Conservation (phyloP, 2,888 invertebrate species). For the Stomorhina lunata region DNA sequence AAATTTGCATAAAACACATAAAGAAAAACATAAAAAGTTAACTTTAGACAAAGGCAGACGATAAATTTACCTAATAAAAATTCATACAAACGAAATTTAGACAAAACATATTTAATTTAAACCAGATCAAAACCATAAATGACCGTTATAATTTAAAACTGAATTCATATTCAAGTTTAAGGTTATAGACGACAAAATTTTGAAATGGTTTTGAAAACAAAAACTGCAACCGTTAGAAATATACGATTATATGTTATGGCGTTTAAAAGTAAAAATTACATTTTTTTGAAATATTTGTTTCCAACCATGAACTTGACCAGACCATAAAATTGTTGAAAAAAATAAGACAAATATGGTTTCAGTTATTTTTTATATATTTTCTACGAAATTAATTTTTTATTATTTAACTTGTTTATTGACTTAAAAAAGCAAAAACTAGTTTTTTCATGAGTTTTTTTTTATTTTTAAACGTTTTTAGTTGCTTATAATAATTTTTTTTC, state of each 20-base stretch:
- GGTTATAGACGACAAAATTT: background rate
- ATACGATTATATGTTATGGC: too few relatives aligned
- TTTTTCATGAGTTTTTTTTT: background rate
- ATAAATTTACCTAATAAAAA: too few relatives aligned
- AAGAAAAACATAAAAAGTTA: background rate
- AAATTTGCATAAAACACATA: background rate
- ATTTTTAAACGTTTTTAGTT: background rate
- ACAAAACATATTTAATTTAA: background rate
- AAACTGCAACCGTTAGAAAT: slow-evolving; percentile 23
- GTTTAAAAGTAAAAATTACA: slow-evolving; percentile 9
- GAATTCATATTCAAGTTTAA: slow-evolving; percentile 27
- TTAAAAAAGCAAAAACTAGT: slow-evolving; percentile 8
- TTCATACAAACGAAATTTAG: too few relatives aligned
- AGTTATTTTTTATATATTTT: slow-evolving; percentile 2
- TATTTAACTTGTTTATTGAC: slow-evolving; percentile 27
- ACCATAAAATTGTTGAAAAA: slow-evolving; percentile 14
- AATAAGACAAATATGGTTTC: background rate
- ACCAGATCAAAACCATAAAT: background rate
- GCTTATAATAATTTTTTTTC: background rate
- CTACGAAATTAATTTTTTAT: background rate
- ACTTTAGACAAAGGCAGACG: too few relatives aligned
- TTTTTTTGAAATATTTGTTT: slow-evolving; percentile 10
- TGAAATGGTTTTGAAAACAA: background rate
- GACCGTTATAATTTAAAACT: background rate
- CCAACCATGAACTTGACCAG: slow-evolving; percentile 50